Conservation (phyloP, 2,888 invertebrate genomes). For the Lysandra bellargus region DNA sequence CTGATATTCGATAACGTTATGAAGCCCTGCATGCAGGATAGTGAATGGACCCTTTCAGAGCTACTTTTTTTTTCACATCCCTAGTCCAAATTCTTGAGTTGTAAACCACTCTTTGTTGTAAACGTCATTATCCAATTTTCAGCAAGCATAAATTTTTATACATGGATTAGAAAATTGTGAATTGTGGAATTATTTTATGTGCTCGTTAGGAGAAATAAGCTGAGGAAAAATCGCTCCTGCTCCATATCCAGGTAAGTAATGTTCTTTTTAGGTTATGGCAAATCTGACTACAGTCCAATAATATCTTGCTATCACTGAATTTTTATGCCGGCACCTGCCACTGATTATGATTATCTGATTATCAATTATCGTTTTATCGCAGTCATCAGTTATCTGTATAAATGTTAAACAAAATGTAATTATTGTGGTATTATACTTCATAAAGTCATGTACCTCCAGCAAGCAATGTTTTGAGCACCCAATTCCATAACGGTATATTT, state of each 20-base stretch:
- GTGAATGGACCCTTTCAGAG: no score
- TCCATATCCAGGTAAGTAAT: conserved; percentile 13
- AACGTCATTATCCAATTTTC: conserved; percentile 6
- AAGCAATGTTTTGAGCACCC: background rate
- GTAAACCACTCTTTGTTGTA: background rate
- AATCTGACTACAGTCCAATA: conserved; percentile 26
- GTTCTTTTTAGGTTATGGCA: conserved; percentile 27
- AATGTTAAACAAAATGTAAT: background rate
- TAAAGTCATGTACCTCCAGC: background rate
- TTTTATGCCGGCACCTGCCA: conserved; percentile 32
- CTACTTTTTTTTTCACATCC: background rate
- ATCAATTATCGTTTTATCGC: conserved; percentile 30
- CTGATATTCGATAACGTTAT: no score
- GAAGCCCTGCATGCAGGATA: no score
- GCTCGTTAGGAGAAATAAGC: background rate
- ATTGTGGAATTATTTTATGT: conserved; percentile 14
- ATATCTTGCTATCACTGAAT: conserved; percentile 31
- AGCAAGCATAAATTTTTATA: background rate
- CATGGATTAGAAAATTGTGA: background rate
- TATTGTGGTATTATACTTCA: background rate
- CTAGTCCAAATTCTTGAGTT: background rate
- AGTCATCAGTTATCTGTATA: conserved; percentile 29
- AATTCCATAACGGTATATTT: no score
- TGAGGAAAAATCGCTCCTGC: background rate
- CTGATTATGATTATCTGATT: conserved; percentile 35